Conservation (phyloP, 2,888 invertebrate genomes). For the Cephonodes hylas region DNA sequence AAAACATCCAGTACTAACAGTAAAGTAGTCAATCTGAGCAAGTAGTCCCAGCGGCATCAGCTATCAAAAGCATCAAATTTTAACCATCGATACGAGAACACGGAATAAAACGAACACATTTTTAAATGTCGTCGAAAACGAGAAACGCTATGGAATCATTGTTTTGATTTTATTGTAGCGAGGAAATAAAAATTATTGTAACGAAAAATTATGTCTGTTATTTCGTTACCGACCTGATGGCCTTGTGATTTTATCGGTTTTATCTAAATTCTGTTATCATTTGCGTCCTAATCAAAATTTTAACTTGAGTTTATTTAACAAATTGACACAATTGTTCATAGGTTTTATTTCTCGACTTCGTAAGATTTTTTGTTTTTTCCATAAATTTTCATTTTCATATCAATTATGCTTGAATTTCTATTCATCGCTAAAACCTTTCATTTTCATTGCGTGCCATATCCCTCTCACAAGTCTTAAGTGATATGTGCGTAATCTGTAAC, state of each 20-base stretch:
- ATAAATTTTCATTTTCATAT: not conserved
- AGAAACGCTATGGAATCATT: not conserved
- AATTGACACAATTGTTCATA: constrained; percentile 42
- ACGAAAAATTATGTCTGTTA: constrained; percentile 14
- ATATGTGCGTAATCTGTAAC: constrained; percentile 3
- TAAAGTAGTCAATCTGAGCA: no score
- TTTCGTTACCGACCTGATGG: not conserved
- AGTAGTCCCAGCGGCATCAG: not conserved
- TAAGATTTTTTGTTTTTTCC: not conserved
- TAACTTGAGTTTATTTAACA: constrained; percentile 14
- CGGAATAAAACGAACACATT: not conserved
- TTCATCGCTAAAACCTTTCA: not conserved
- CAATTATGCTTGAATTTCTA: not conserved
- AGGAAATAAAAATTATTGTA: not conserved
- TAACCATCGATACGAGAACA: not conserved
- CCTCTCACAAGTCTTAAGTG: not conserved
- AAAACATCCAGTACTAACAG: not conserved
- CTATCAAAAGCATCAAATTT: not conserved
- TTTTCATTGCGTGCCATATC: not conserved
- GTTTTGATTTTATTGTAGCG: not conserved
- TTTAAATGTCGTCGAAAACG: not conserved
- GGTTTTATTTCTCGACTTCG: constrained; percentile 9
- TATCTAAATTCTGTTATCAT: not conserved
- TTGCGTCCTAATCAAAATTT: not conserved
- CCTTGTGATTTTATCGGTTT: not conserved